A percentile compares a stretch with the other conserved stretches of the same genome.
Conservation (phyloP, 2,888 invertebrate species). For the Congeria kusceri region DNA sequence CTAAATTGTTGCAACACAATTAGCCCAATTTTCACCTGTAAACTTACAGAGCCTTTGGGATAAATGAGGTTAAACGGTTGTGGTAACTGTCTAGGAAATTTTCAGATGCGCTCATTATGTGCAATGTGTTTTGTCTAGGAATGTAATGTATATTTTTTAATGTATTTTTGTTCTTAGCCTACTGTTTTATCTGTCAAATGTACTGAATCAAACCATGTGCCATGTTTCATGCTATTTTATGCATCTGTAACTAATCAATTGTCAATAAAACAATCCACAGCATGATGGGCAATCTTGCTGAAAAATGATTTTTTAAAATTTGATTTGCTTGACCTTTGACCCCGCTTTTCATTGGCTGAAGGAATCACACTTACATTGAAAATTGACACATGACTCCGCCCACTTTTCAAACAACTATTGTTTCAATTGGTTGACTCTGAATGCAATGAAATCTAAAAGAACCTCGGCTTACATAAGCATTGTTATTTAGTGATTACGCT, state of each 20-base stretch:
- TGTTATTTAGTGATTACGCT: constrained; percentile 1
- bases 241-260: constrained; percentile 20
- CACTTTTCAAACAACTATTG: constrained; percentile 1
- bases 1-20: too few species aligned
- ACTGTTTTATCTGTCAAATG: too few species aligned
- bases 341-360: constrained; percentile 58
- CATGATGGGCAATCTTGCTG: constrained; percentile 36
- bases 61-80: too few species aligned
- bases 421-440: constrained; percentile 45
- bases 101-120: too few species aligned
- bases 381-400: constrained; percentile 16
- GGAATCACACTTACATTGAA: constrained; percentile 30
- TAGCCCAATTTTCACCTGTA: too few species aligned
- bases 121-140: too few species aligned
- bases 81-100: too few species aligned
- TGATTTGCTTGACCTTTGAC: constrained; percentile 77
- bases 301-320: constrained; percentile 73
- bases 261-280: constrained; percentile 22
- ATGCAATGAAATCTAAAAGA: not conserved
- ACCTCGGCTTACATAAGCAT: too few species aligned
- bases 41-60: too few species aligned
- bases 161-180: too few species aligned
- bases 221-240: constrained; percentile 13
- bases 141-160: too few species aligned
- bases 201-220: too few species aligned